Base-by-base conservation (phyloP, 30 jellyfish, hydroid and myxozoan genomes). In the Mastigias papua region DNA sequence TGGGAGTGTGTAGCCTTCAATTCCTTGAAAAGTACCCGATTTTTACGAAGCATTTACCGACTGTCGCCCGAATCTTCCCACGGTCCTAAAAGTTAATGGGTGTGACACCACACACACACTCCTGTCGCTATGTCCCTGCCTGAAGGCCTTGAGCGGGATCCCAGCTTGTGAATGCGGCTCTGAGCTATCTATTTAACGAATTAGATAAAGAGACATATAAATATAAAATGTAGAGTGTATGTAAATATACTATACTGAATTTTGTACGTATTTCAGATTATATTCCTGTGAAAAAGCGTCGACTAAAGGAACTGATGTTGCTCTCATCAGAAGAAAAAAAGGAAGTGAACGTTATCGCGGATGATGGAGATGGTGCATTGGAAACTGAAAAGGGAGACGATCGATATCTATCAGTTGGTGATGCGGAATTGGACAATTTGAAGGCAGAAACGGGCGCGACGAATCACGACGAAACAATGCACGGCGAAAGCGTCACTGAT, bases 271-370 rank as follows among this genome's bases (percentile, higher is more conserved):
- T 69, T 69, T 0, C 42, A 86, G 95, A 37, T 64, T 76, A 32
- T 74, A 63, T 75, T 48, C 84, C 95, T 20, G 51, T 86, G 78
- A 86, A 86, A 78, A 86, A 86, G 69, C 87, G 82, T 15, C 62
- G 95, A 46, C 35, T 86, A 63, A 78, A 82, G 31, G 95, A 79
- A 27, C 78, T 80, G 16, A 30, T 86, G 70, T 77, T 50, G 10
- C 46, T 19, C 2, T 48, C 73, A 0, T 70, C 37, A 3, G 37
- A 73, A 1, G 82, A 20, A 60, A 30, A 37, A 25, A 42, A 11
- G 21, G 92, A 46, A 21, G 34, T 0, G 0, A 35, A 37, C 21
- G 73, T 46, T 21, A 49, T 16, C 4, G 26, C 48, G 3, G 28
- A 48, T 27, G 11, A 17, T 76, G 62, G 60, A 5, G 87, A 32